These are phyloP conservation scores for Indicator indicator DNA, from an alignment of 2,113 vertebrate genomes.

Conservation along the genomic window DNA sequence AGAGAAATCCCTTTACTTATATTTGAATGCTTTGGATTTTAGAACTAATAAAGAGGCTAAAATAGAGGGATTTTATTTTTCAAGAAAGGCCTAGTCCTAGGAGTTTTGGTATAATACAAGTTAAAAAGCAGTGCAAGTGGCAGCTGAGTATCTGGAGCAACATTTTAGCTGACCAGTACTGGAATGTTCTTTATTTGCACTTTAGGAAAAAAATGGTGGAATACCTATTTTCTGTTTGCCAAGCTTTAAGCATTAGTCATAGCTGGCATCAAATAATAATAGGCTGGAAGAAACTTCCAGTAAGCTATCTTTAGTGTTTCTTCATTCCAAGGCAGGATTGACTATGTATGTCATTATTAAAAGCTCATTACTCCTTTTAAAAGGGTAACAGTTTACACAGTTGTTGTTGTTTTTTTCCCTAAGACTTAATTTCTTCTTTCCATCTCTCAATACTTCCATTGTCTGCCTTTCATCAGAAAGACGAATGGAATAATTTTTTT, in stretches of 20 bases:
- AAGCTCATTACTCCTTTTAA: background rate
- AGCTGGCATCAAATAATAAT: constrained; percentile 4
- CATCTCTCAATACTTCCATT: background rate
- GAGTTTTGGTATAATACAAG: background rate
- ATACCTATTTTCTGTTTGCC: background rate
- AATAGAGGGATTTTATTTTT: background rate
- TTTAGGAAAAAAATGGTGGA: background rate
- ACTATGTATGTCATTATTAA: background rate
- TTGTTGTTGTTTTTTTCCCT: background rate
- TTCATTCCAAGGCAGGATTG: background rate
- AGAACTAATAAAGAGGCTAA: background rate
- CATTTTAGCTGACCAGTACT: background rate
- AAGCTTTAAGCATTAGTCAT: background rate
- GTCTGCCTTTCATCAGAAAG: background rate
- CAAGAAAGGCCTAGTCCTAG: background rate
- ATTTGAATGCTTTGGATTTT: background rate
- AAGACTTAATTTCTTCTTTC: background rate
- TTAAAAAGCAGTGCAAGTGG: background rate
- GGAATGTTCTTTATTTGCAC: background rate
- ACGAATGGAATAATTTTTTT: background rate
- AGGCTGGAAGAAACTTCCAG: background rate
- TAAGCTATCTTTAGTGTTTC: background rate
- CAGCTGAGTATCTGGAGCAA: background rate
- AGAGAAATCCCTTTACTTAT: background rate
- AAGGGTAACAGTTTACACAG: background rate